phyloP scores from a whole-genome alignment of 2,888 invertebrate species.

The Callyntrura guangdongensis region DNA sequence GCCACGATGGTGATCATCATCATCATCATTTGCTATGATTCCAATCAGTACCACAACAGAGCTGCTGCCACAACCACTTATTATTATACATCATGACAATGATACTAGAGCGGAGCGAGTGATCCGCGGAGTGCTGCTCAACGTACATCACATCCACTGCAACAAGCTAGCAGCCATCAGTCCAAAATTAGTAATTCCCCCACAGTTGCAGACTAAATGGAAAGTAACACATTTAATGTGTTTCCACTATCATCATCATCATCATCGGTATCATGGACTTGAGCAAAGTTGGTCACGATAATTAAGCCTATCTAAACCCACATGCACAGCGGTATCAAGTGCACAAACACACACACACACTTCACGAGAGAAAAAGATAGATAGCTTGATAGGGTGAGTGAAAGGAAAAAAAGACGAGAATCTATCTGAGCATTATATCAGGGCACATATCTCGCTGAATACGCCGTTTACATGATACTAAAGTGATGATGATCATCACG shows the following conservation, averaged over 20 bases:
- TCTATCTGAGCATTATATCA: background rate
- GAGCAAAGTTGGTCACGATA: constrained; percentile 74
- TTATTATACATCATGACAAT: constrained; percentile 45
- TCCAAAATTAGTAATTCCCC: constrained; percentile 74
- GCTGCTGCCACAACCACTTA: constrained; percentile 39
- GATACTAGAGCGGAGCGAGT: background rate
- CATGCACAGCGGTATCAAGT: constrained; percentile 40
- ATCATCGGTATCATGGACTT: constrained; percentile 16
- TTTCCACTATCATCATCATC: constrained; percentile 24
- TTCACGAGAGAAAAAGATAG: background rate
- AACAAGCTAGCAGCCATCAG: constrained; percentile 73
- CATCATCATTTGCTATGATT: constrained; percentile 11
- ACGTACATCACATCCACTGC: constrained; percentile 44
- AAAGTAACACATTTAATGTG: constrained; percentile 72
- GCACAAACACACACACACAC: background rate
- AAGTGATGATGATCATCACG: constrained; percentile 10
- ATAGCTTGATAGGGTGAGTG: constrained; percentile 20
- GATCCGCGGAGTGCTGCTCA: background rate
- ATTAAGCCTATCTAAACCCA: constrained; percentile 72
- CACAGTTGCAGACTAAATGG: constrained; percentile 66
- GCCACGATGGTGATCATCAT: constrained; percentile 51
- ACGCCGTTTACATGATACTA: constrained; percentile 42
- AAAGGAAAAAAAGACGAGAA: constrained; percentile 5
- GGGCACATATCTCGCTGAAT: background rate
- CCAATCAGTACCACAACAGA: constrained; percentile 53